These are phyloP conservation scores for Oscheius sp. DNA, from an alignment of 2,888 invertebrate genomes.

Conservation along the genomic window DNA sequence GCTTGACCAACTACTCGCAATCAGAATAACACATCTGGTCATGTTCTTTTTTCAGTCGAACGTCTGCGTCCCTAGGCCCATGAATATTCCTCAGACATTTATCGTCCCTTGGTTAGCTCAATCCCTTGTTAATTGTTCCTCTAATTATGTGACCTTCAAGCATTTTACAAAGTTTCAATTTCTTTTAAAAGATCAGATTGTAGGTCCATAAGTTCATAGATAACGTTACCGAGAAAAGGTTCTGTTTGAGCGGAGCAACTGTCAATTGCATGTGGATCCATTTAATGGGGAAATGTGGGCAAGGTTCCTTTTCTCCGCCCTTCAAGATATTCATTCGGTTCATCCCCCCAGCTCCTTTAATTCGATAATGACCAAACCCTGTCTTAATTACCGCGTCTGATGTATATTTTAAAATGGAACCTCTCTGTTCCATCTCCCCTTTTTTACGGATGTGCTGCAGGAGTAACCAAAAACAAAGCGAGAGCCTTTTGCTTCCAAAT, in stretches of 20 bases:
- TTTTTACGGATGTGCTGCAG: no score
- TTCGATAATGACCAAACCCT: background rate
- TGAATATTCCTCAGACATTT: no score
- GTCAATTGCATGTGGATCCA: constrained; percentile 14
- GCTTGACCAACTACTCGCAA: background rate
- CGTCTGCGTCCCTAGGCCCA: no score
- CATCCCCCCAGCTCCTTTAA: constrained; percentile 1
- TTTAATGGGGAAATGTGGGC: constrained; percentile 19
- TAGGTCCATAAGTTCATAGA: no score
- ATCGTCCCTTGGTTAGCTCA: no score
- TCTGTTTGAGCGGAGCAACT: background rate
- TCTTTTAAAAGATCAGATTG: no score
- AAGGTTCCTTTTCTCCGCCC: constrained; percentile 18
- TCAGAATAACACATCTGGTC: constrained; percentile 21
- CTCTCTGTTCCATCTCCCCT: constrained; percentile 1
- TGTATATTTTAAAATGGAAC: background rate
- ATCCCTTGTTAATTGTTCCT: no score
- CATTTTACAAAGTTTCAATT: no score
- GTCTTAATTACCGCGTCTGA: background rate
- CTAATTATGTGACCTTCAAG: no score
- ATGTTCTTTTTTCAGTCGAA: constrained; percentile 1
- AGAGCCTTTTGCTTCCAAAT: no score
- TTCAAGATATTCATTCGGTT: constrained; percentile 14
- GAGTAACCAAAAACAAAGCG: no score
- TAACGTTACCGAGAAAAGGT: no score